Conservation (phyloP, 2,888 invertebrate species). For the Pyrrhia umbra region DNA sequence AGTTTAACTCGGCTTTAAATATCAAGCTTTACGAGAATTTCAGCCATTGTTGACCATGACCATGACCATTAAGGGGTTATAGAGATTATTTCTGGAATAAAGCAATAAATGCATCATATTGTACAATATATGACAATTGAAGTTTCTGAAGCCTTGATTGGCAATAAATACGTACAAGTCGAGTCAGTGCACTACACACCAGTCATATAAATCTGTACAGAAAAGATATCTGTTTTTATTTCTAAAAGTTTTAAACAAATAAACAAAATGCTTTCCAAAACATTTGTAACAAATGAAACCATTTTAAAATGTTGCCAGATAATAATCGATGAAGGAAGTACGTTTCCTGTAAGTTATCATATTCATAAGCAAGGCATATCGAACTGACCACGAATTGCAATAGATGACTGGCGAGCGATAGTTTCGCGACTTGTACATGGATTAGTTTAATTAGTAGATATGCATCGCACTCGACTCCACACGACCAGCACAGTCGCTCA, state of each 20-base stretch:
- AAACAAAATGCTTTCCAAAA: not conserved
- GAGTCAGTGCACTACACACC: not conserved
- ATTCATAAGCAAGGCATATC: slow-evolving; percentile 17
- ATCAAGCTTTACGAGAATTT: slow-evolving; percentile 1
- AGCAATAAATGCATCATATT: not conserved
- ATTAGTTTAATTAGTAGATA: slow-evolving; percentile 55
- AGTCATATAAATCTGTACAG: not conserved
- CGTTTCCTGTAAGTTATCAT: slow-evolving; percentile 33
- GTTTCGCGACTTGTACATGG: slow-evolving; percentile 28
- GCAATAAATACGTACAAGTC: not conserved
- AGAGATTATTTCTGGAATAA: not conserved
- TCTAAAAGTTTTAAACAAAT: not conserved
- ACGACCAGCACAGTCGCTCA: slow-evolving; percentile 15
- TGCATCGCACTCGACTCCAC: slow-evolving; percentile 21
- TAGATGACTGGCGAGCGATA: slow-evolving; percentile 30
- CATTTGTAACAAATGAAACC: slow-evolving; percentile 25
- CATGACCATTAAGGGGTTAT: not conserved
- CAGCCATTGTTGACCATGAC: not conserved
- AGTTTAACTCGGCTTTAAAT: slow-evolving; percentile 1
- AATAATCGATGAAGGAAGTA: slow-evolving; percentile 48
- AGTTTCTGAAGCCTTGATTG: slow-evolving; percentile 2
- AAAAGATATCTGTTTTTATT: not conserved
- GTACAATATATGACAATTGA: not conserved
- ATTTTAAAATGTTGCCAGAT: slow-evolving; percentile 10
- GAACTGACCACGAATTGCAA: slow-evolving; percentile 28